Evolutionary conservation across 2,888 invertebrate genomes (phyloP), one percentile per base, ranked within the genome.

Genomic region (Agrilus mali): DNA sequence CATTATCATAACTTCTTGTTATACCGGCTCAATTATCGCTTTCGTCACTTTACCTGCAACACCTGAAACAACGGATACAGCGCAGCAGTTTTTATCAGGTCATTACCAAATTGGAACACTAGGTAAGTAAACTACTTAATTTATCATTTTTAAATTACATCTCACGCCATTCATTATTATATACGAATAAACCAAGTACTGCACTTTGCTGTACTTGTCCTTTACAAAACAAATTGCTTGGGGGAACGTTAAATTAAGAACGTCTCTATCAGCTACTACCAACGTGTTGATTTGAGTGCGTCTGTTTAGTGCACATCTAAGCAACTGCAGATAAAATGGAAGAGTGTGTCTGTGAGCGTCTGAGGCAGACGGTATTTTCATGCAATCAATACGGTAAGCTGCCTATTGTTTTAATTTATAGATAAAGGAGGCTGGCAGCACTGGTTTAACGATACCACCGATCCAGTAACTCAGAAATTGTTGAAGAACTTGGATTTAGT

Each of bases 11-110:
- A 86, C 86, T 1, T 81, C 86, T 41, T 85, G 86, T 56, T 87
- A 87, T 58, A 86, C 86, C 1, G 85, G 86, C 3, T 86, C 84
- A 1, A 86, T 87, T 20, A 86, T 87, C 57, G 86, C 86, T 0
- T 87, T 86, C 61, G 86, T 87, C 7, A 86, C 86, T 0, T 62
- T 86, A 39, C 86, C 86, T 1, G 71, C 82, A 1, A 85, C 78
- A 64, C 86, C 86, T 1, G 74, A 76, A 49, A 82, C 84, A 0
- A 72, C 85, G 5, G 85, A 87, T 55, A 76, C 77, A 1, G 74
- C 82, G 3, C 56, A 73, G 36, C 80, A 86, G 58, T 61, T 87
- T 6, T 54, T 82, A 7, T 67, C 71, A 4, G 75, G 82, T 38
- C 77, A 80, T 56, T 86, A 77, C 61, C 73, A 78, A 53, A 73